These are phyloP conservation scores for Plagiodera versicolora DNA, from an alignment of 2,888 invertebrate genomes.

Conservation along the genomic window DNA sequence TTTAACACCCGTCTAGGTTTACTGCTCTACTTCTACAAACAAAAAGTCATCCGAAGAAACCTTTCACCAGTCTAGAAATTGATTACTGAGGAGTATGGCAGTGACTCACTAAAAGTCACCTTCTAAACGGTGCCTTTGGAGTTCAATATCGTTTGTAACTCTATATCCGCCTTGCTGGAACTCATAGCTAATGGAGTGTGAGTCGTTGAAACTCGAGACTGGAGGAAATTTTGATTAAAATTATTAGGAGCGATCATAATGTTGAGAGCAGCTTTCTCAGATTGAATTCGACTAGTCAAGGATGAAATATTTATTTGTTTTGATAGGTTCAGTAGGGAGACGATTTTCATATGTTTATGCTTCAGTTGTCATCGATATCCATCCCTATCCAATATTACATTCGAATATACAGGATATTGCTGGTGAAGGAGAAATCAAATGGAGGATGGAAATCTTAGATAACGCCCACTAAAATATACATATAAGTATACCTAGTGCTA, in stretches of 20 bases:
- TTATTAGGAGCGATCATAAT: conserved; percentile 43
- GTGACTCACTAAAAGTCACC: neutral
- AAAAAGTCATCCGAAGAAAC: conserved; percentile 14
- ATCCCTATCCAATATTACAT: no score
- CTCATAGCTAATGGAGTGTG: conserved; percentile 34
- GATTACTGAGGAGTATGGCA: conserved; percentile 11
- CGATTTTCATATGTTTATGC: no score
- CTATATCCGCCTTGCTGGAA: neutral
- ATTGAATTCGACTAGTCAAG: conserved; percentile 35
- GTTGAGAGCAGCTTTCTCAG: conserved; percentile 37
- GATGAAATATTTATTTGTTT: conserved; percentile 42
- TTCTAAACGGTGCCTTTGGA: neutral
- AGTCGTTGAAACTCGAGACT: conserved; percentile 37
- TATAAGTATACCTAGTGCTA: no score
- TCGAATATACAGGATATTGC: no score
- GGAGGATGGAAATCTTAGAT: no score
- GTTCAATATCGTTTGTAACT: neutral
- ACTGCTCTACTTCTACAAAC: conserved; percentile 27
- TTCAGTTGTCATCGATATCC: no score
- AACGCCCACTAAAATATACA: no score
- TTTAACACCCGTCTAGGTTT: conserved; percentile 39
- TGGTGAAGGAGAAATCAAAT: neutral
- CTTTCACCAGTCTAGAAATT: conserved; percentile 18
- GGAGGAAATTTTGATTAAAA: conserved; percentile 42
- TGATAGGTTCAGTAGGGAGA: no score